Evolutionary conservation across 2,797 vertebrate species (phyloP), one percentile per base, ranked within the genome.

Genomic region (Megaceryle alcyon): DNA sequence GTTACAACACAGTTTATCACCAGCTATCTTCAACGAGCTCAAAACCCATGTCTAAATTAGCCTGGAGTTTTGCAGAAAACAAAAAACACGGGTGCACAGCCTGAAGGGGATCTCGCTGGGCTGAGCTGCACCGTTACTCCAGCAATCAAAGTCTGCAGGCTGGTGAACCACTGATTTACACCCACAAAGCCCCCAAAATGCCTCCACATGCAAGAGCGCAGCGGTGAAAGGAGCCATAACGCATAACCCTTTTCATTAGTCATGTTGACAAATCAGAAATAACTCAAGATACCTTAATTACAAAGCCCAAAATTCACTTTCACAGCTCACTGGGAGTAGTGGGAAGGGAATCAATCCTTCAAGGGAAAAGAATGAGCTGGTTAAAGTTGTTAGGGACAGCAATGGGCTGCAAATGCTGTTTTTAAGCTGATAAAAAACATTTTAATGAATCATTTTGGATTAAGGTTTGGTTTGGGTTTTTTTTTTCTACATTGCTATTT

Each of bases 241-340:
- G 20, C 48, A 22, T 12, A 41, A 59, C 2, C 23, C 39, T 48
- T 68, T 65, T 46, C 87, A 90, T 94, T 63, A 94, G 64, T 88
- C 94, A 95, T 25, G 70, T 43, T 73, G 89, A 91, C 66, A 95
- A 88, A 94, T 66, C 82, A 92, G 89, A 95, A 94, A 82, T 70
- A 82, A 79, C 73, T 88, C 80, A 14, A 88, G 66, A 12, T 53
- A 49, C 9, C 91, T 95, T 94, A 88, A 94, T 91, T 96, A 86
- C 70, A 84, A 91, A 94, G 66, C 51, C 82, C 4, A 1, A 79
- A 96, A 94, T 90, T 94, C 72, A 86, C 72, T 96, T 93, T 56
- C 6, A 17, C 59, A 84, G 82, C 70, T 94, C 94, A 86, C 92
- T 1, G 0, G 70, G 65, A 75, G 18, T 11, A 69, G 26, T 6